Conservation (phyloP, 92 coral and sea anemone genomes). For the Metridium senile region DNA sequence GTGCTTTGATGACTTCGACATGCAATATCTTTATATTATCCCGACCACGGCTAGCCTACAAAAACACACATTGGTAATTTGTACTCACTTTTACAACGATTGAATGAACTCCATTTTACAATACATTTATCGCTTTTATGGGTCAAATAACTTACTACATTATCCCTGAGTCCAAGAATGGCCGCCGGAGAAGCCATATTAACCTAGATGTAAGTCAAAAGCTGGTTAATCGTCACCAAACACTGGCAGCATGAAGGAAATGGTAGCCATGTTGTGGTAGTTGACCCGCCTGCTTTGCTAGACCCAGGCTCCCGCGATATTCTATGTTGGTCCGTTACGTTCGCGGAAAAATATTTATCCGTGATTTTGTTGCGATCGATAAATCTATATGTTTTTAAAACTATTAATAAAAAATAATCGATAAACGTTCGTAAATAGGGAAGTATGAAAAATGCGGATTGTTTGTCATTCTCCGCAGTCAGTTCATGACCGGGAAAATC, state of each 20-base stretch:
- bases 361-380: too few relatives aligned
- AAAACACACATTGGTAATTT: not conserved
- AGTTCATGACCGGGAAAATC: too few relatives aligned
- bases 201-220: not conserved
- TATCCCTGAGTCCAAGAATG: conserved; percentile 22
- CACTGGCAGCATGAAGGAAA: not conserved
- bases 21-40: conserved; percentile 59
- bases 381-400: too few relatives aligned
- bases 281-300: conserved; percentile 30
- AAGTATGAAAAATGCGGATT: too few relatives aligned
- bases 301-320: not conserved
- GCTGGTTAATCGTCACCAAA: not conserved
- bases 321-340: too few relatives aligned
- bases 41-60: not conserved
- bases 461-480: too few relatives aligned
- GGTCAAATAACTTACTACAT: conserved; percentile 16
- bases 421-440: not conserved
- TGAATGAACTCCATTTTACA: not conserved
- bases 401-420: too few relatives aligned
- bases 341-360: too few relatives aligned
- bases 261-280: conserved; percentile 44
- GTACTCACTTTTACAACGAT: not conserved
- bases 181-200: not conserved
- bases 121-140: not conserved
- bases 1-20: conserved; percentile 64